Evolutionary conservation across 1,140 invertebrate species (phyloP), one percentile per base, ranked within the genome.

Genomic region (Pemphigus obesinymphae): DNA sequence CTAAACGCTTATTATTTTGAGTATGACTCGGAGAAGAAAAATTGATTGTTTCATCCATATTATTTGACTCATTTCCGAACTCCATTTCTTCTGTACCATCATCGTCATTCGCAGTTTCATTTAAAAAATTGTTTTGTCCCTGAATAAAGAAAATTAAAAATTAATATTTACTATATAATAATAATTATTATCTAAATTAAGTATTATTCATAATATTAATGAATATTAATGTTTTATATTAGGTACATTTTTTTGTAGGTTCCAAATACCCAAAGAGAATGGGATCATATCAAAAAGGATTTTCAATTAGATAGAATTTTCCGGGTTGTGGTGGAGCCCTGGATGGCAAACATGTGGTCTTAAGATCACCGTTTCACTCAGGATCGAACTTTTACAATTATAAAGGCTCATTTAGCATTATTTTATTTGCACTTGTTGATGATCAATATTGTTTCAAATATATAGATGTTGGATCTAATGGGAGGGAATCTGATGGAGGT

Each of bases 311-410:
- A 84, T 87, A 85, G 86, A 85, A 88, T 84, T 88, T 89, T 82
- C 87, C 86, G 23, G 83, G 87, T 83, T 87, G 86, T 82, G 82
- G 87, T 66, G 88, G 88, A 0, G 85, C 86, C 7, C 82, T 88
- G 3, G 86, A 88, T 83, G 86, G 72, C n/a, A n/a, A n/a, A 55
- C 83, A 83, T 78, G 55, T 83, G 8, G 55, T 37, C 76, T n/a
- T 87, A 81, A 61, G 84, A 48, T 48, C 78, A 6, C 86, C 86
- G 53, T 58, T 58, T 58, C 53, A 58, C 72, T 84, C 83, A 85
- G 86, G 86, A 82, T 86, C 86, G 11, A 72, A 84, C 26, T 89
- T 86, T 83, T 89, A 85, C 84, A 90, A 89, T 84, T 58, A 58
- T 58, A 58, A 58, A 58, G 53, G 53, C 53, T 58, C 53, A 58